phyloP scores from a whole-genome alignment of 2,888 invertebrate species.

The Gisinianus flammeolus region DNA sequence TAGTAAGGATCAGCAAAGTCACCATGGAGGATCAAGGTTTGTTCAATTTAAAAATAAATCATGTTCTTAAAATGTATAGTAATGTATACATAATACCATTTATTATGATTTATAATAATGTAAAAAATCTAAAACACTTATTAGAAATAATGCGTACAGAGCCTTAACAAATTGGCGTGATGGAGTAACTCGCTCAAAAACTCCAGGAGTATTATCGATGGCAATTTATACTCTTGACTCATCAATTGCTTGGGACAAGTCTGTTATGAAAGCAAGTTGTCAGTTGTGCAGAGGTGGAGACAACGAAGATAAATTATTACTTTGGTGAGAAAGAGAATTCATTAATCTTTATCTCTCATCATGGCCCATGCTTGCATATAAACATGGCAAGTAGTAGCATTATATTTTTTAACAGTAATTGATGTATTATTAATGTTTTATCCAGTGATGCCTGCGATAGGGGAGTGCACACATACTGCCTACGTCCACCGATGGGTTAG shows the following conservation, averaged over 20 bases:
- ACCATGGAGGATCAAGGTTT: conserved; percentile 44
- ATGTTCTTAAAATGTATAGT: not conserved
- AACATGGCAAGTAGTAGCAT: too few relatives aligned
- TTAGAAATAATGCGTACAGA: conserved; percentile 16
- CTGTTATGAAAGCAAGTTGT: conserved; percentile 98
- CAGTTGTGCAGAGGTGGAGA: conserved; percentile 97
- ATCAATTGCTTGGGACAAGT: conserved; percentile 96
- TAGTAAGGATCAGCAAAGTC: conserved; percentile 21
- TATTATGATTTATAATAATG: not conserved
- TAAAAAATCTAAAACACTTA: not conserved
- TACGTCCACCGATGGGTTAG: not conserved
- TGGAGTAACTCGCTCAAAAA: conserved; percentile 80
- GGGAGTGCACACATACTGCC: conserved; percentile 90
- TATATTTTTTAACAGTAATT: too few relatives aligned
- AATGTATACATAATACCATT: not conserved
- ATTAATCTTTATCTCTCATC: too few relatives aligned
- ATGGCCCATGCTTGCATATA: too few relatives aligned
- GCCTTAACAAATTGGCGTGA: conserved; percentile 76
- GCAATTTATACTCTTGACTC: conserved; percentile 87
- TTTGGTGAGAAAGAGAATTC: too few relatives aligned
- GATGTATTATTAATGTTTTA: too few relatives aligned
- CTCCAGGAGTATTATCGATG: conserved; percentile 89
- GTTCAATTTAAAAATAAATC: not conserved
- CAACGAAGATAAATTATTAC: conserved; percentile 89
- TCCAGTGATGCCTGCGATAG: conserved; percentile 98